Base-by-base conservation (phyloP, 2,888 invertebrate species). In the Temnothorax ravouxi region DNA sequence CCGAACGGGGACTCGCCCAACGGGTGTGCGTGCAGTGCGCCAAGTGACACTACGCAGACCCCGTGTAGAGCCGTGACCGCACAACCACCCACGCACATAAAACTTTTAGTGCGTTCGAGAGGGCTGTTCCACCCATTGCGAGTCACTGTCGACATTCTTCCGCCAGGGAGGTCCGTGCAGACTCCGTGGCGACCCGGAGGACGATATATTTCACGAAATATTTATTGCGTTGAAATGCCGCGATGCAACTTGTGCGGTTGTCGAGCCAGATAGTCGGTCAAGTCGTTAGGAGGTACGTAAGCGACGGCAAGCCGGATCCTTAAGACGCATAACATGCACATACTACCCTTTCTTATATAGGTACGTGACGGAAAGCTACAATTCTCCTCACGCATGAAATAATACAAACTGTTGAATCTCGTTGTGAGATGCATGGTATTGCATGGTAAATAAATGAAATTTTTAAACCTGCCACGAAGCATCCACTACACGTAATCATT, bases 21-120 rank as follows among this genome's bases (percentile, higher is more conserved):
- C 56, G 56, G 38, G 75, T 76, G 62, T 52, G 69, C 54, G 15
- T 56, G 62, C 50, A 52, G 38, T 38, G n/a, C 61, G 47, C 74
- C 87, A 88, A 92, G 88, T 91, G 91, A 92, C 90, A 90, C 89
- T 90, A 85, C 81, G 87, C 91, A 91, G 92, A 92, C 88, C 89
- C 69, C 67, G 67, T 84, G 85, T 85, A 86, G 84, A 87, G 88
- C 88, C 90, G 85, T 62, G 84, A 83, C 86, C 79, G 66, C 88
- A 72, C 38, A 84, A 83, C 86, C 89, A 91, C 91, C 90, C 90
- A 89, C 18, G 44, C 86, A 81, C 89, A 87, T 91, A 92, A 91
- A 91, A 86, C 87, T 91, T 91, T 92, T 91, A 90, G 86, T 91
- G 82, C 88, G 86, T 84, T 83, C 84, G 62, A 85, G 67, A 77